Evolutionary conservation across 2,888 invertebrate species (phyloP), one percentile per base, ranked within the genome.

Genomic region (Agapostemon virescens): DNA sequence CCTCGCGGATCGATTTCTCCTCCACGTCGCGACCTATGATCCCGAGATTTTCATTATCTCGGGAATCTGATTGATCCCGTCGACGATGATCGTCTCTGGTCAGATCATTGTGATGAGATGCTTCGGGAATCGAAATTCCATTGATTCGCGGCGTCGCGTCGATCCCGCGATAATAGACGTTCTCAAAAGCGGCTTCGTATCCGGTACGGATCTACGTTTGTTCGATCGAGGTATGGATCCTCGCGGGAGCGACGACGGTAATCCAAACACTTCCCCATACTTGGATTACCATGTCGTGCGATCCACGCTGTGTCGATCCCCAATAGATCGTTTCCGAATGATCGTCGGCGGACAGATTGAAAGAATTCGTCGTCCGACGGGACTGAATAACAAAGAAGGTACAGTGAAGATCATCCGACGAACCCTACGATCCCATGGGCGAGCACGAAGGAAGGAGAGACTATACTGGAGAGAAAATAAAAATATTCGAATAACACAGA

Each of bases 261-360:
- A 88, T 88, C 88, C 90, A 86, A 88, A 88, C 86, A 90, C 90
- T 91, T 91, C 90, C 90, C 90, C 90, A 90, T 90, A 87, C 88
- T 88, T 88, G 90, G 87, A 89, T 86, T 88, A 90, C 85, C 84
- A n/a, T 33, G n/a, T 33, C 61, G 33, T 36, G 9, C 61, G 61
- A 20, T 36, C 61, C 61, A 20, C 61, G 33, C 33, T 61, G 49
- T 2, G 20, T 38, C 55, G n/a, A 23, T 55, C 13, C 4, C 55
- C 13, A 15, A 23, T 26, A 15, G 13, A 55, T 11, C 55, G 4
- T 55, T 23, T 23, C 52, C 40, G 40, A 40, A 40, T 13, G 40
- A 40, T 40, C 40, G 40, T 2, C 4, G 40, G 15, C 40, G 40
- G 15, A 5, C 13, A 40, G 40, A 40, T 40, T 15, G 40, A 40